Percentiles rank a stretch among this genome's conserved stretches.
These are phyloP conservation scores for Pheosia gnoma DNA, from an alignment of 2,888 invertebrate species.

Conservation along the genomic window DNA sequence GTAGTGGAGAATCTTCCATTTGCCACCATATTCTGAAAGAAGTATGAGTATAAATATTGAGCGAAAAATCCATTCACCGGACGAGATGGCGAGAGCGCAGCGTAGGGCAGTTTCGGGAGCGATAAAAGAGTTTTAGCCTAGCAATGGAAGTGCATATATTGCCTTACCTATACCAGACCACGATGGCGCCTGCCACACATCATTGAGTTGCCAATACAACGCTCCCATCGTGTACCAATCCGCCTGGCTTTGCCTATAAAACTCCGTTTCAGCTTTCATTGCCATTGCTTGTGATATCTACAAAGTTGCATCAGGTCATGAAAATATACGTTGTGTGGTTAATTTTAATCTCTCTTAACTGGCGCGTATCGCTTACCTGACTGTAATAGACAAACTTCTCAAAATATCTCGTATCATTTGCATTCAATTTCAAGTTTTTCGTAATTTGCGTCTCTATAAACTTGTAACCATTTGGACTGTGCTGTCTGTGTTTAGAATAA, in stretches of 20 bases:
- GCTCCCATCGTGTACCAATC: constrained; percentile 95
- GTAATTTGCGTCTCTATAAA: constrained; percentile 86
- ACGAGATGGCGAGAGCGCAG: too few species aligned
- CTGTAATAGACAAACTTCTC: constrained; percentile 91
- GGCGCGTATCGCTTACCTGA: constrained; percentile 84
- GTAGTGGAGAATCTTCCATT: constrained; percentile 96
- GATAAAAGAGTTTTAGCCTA: too few species aligned
- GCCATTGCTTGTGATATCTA: constrained; percentile 95
- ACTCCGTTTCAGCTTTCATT: constrained; percentile 93
- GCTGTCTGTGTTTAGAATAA: constrained; percentile 92
- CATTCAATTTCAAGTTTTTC: constrained; percentile 85
- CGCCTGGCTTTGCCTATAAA: constrained; percentile 86
- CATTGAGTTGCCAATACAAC: constrained; percentile 99
- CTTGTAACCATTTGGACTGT: constrained; percentile 89
- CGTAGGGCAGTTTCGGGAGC: too few species aligned
- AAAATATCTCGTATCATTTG: constrained; percentile 82
- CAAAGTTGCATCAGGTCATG: constrained; percentile 15
- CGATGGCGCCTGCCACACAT: constrained; percentile 98
- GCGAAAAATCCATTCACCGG: too few species aligned
- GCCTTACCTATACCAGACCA: constrained; percentile 94
- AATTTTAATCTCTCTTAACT: too few species aligned
- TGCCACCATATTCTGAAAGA: constrained; percentile 87
- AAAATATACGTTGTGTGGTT: neutral
- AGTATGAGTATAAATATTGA: too few species aligned
- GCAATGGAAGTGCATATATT: neutral